Evolutionary conservation across 2,888 invertebrate species (phyloP), one percentile per base, ranked within the genome.

Genomic region (Campoplex capitator): DNA sequence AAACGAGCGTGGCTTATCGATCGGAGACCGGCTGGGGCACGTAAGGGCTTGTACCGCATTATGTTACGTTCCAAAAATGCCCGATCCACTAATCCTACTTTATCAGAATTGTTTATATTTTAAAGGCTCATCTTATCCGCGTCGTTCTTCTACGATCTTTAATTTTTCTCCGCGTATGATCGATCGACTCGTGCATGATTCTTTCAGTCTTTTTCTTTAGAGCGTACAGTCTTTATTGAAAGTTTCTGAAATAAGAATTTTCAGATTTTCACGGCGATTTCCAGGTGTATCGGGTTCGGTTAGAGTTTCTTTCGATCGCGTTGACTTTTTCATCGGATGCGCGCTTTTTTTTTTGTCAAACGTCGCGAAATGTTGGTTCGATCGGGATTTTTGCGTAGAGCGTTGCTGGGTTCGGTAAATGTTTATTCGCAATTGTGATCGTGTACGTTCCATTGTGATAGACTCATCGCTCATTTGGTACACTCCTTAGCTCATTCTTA

Each of bases 1-100:
- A 58, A 79, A 76, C 45, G 76, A 86, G 76, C 68, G 86, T 88
- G 88, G 88, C 86, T 79, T 88, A 88, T 85, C 85, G 83, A 88
- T 87, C 88, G 81, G 84, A 86, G 71, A 84, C 85, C 86, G 86
- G 88, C 86, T 74, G 81, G 76, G 85, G 75, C 86, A 68, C 80
- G 65, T 38, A 70, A 79, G 70, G 38, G 54, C 54, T 38, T 42
- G 65, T 81, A 56, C 75, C 82, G 82, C 75, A 75, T 82, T 82
- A 68, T 68, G 75, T 82, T 75, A 48, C 82, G 56, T 75, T 68
- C 51, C 54, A 32, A 81, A 74, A 51, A 71, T 13, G 54, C 9
- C 32, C 13, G 18, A 1, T 35, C 3, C 32, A 45, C 45, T 3
- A 28, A 62, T 45, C 28, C 13, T 4, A 6, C 9, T 18, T 7